These are phyloP conservation scores for Amblyjoppa proteus DNA, from an alignment of 2,888 invertebrate genomes.

Conservation along the genomic window DNA sequence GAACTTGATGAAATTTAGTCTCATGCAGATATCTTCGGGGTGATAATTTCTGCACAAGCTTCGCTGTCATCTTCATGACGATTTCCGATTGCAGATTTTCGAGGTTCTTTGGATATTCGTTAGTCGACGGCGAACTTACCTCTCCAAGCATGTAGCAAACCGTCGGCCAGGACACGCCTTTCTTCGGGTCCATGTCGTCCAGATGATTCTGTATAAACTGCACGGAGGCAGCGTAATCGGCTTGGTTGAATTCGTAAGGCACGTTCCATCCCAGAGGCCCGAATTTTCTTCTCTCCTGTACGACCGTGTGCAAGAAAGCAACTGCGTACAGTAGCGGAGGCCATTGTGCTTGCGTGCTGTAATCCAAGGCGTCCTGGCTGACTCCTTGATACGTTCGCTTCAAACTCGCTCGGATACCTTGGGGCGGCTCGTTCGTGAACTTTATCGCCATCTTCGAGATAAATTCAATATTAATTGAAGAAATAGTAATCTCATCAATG, in stretches of 20 bases:
- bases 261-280: conserved; percentile 99
- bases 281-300: conserved; percentile 97
- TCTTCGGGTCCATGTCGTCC: conserved; percentile 98
- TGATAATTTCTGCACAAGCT: neutral
- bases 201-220: conserved; percentile 98
- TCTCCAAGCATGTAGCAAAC: conserved; percentile 99
- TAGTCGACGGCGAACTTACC: conserved; percentile 83
- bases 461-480: conserved; percentile 31
- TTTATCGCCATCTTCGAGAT: conserved; percentile 95
- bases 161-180: conserved; percentile 98
- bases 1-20: neutral
- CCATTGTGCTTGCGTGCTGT: conserved; percentile 96
- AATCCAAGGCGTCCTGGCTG: conserved; percentile 96
- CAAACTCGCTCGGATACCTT: conserved; percentile 97
- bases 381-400: conserved; percentile 96
- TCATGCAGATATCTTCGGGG: too few species aligned
- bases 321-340: conserved; percentile 97
- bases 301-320: conserved; percentile 97
- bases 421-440: conserved; percentile 98
- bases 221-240: conserved; percentile 97
- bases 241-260: conserved; percentile 98
- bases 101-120: neutral
- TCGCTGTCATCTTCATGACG: neutral
- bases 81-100: neutral
- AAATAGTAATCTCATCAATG: neutral